A percentile compares a stretch with the other conserved stretches of the same genome.
These are phyloP conservation scores for Idaea dimidiata DNA, from an alignment of 2,888 invertebrate genomes.

Conservation along the genomic window DNA sequence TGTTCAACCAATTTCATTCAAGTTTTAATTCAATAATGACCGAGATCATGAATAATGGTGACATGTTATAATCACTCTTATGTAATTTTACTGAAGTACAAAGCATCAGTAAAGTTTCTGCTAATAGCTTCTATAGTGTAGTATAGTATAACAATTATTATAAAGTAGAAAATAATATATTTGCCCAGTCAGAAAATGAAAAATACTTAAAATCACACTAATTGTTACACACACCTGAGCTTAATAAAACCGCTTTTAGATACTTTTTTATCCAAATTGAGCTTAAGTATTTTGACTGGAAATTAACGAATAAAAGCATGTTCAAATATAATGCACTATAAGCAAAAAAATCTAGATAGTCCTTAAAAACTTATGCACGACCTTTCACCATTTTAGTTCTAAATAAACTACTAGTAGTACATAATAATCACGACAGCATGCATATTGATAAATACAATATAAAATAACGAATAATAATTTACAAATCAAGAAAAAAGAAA, in stretches of 20 bases:
- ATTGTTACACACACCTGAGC: too few relatives aligned
- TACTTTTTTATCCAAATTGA: too few relatives aligned
- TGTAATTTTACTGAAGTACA: not conserved
- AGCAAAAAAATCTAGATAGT: not conserved
- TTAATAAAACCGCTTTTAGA: too few relatives aligned
- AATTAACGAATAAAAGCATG: not conserved
- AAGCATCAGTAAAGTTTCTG: slow-evolving; percentile 11
- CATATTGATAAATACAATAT: not conserved
- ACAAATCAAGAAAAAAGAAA: not conserved
- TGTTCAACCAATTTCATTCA: too few relatives aligned
- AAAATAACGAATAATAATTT: not conserved
- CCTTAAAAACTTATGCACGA: not conserved
- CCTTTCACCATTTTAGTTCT: not conserved
- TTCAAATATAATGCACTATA: not conserved
- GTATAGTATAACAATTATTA: not conserved
- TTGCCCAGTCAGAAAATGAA: slow-evolving; percentile 1
- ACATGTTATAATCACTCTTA: not conserved
- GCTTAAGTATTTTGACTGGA: not conserved
- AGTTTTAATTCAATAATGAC: too few relatives aligned
- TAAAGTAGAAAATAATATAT: not conserved
- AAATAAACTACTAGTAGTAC: not conserved
- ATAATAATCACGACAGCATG: not conserved
- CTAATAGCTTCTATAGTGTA: slow-evolving; percentile 20
- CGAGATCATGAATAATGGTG: not conserved
- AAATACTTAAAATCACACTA: not conserved